Evolutionary conservation across 1,140 invertebrate species (phyloP).

Genomic region (Platyscapa corneri): DNA sequence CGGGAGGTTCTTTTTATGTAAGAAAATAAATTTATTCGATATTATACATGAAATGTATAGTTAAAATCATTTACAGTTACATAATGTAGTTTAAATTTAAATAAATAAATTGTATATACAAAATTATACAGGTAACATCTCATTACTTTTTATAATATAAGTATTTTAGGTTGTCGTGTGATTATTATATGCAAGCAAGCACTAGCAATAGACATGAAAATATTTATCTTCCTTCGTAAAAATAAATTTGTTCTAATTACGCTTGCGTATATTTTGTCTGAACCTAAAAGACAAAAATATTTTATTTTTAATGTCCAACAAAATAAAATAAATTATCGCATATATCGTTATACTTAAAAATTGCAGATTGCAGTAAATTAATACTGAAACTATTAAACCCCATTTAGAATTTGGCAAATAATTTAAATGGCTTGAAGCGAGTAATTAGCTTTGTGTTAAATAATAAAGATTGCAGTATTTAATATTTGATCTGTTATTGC

Average conservation of each 20-base stretch:
- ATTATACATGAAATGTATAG: constrained; percentile 37
- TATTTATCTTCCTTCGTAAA: neutral
- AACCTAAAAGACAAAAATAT: neutral
- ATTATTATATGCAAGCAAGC: neutral
- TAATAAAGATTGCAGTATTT: no score
- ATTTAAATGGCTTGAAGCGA: no score
- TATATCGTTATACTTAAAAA: no score
- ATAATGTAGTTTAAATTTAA: constrained; percentile 38
- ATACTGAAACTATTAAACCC: no score
- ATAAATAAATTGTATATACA: constrained; percentile 50
- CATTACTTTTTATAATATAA: neutral
- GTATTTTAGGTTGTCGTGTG: neutral
- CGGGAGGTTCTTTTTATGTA: constrained; percentile 37
- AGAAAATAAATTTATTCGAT: constrained; percentile 39
- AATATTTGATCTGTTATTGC: no score
- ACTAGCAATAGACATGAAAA: neutral
- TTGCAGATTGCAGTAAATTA: no score
- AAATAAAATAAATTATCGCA: no score
- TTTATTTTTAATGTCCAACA: no score
- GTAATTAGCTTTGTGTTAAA: no score
- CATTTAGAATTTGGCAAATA: no score
- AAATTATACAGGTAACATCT: neutral
- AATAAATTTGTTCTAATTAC: neutral
- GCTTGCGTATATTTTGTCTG: neutral
- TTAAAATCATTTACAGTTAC: constrained; percentile 23